Evolutionary conservation across 1,140 invertebrate genomes (phyloP).

Genomic region (Brachionus rotundiformis): DNA sequence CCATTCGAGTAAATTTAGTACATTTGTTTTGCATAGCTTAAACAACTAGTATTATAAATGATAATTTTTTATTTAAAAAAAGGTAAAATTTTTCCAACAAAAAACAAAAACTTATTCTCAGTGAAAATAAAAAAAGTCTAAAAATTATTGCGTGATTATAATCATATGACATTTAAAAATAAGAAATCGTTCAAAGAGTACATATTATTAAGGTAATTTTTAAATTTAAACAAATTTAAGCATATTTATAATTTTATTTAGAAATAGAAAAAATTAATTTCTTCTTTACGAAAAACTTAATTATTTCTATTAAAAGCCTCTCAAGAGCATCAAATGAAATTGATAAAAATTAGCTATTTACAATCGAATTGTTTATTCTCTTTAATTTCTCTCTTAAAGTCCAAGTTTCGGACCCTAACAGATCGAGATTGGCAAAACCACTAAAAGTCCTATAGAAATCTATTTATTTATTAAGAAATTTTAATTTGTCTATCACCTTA

Average conservation of each 20-base stretch:
- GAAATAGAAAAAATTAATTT: neutral
- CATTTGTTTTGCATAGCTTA: too few relatives aligned
- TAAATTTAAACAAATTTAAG: neutral
- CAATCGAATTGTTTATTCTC: neutral
- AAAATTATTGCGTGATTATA: too few relatives aligned
- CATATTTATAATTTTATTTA: neutral
- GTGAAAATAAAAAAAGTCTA: too few relatives aligned
- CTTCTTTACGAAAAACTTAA: constrained; percentile 29
- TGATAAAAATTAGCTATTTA: neutral
- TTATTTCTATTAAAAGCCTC: constrained; percentile 2
- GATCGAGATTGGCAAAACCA: too few relatives aligned
- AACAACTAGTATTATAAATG: too few relatives aligned
- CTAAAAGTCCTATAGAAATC: too few relatives aligned
- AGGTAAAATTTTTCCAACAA: too few relatives aligned
- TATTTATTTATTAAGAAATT: too few relatives aligned
- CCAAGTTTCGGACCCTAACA: neutral
- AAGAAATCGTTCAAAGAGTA: neutral
- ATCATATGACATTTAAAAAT: neutral
- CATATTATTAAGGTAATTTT: neutral
- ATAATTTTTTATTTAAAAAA: too few relatives aligned
- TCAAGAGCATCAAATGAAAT: constrained; percentile 5
- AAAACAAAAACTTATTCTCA: too few relatives aligned
- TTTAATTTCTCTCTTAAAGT: neutral
- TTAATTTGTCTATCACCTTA: too few relatives aligned
- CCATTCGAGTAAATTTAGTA: too few relatives aligned